phyloP scores from a whole-genome alignment of 2,797 vertebrate genomes.

The Ctenochaetus hawaiiensis region DNA sequence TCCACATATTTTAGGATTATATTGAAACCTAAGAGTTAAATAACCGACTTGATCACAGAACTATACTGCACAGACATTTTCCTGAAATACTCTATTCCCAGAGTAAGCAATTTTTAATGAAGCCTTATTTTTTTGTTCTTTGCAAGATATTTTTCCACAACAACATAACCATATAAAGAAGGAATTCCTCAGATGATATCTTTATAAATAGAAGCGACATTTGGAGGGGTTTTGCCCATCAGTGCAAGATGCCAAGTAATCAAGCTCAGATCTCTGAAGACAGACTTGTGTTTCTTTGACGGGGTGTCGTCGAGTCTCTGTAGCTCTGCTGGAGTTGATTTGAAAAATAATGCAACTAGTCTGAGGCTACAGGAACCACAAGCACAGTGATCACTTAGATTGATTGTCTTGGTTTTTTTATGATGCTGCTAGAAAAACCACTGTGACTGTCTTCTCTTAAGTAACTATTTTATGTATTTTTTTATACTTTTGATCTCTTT shows the following conservation, averaged over 20 bases:
- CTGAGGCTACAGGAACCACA: constrained; percentile 2
- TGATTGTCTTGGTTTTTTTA: constrained; percentile 6
- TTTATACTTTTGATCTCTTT: too few species aligned
- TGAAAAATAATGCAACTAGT: neutral
- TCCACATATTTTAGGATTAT: constrained; percentile 51
- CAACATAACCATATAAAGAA: constrained; percentile 78
- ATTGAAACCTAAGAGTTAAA: constrained; percentile 40
- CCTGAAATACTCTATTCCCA: constrained; percentile 47
- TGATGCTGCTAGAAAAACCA: neutral
- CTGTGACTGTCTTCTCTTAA: neutral
- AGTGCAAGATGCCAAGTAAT: constrained; percentile 67
- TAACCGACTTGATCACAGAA: constrained; percentile 18
- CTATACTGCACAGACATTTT: neutral
- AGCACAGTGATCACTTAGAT: constrained; percentile 5
- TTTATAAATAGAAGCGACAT: constrained; percentile 67
- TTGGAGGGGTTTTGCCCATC: constrained; percentile 62
- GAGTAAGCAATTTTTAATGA: constrained; percentile 42
- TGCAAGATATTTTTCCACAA: constrained; percentile 65
- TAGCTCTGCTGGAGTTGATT: constrained; percentile 24
- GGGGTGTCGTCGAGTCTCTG: constrained; percentile 32
- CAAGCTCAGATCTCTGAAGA: constrained; percentile 56
- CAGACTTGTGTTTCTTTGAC: constrained; percentile 20
- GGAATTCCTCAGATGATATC: constrained; percentile 67
- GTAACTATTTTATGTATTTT: neutral
- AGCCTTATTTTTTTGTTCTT: constrained; percentile 45